A percentile compares a stretch with the other conserved stretches of the same genome.
These are phyloP conservation scores for Zapornia atra DNA, from an alignment of 2,113 vertebrate genomes.

Conservation along the genomic window DNA sequence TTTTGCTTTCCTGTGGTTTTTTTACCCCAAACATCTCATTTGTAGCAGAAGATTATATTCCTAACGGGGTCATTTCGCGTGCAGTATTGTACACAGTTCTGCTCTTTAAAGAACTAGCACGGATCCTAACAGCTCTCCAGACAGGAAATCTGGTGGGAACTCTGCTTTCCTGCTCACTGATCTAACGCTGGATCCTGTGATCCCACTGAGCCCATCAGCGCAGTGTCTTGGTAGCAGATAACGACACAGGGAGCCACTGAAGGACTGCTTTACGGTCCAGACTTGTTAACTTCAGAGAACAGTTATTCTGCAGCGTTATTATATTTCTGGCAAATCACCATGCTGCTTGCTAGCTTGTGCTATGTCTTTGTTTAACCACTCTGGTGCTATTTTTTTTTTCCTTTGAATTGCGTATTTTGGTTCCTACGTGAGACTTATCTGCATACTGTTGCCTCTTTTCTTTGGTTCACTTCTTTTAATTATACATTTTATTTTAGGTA, in stretches of 20 bases:
- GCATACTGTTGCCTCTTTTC: neutral
- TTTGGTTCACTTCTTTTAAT: constrained; percentile 61
- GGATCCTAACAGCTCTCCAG: constrained; percentile 59
- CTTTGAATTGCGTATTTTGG: neutral
- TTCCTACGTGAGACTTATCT: neutral
- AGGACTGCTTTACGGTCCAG: neutral
- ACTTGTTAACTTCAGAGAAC: constrained; percentile 19
- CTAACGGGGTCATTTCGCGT: constrained; percentile 35
- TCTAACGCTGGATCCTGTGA: neutral
- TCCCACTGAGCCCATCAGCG: constrained; percentile 57
- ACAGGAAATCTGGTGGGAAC: constrained; percentile 52
- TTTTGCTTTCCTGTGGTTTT: neutral
- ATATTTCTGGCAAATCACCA: neutral
- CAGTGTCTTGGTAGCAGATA: neutral
- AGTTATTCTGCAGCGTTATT: constrained; percentile 1
- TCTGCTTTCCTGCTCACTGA: constrained; percentile 54
- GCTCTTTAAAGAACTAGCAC: constrained; percentile 61
- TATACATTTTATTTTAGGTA: constrained; percentile 67
- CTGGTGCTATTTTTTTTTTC: neutral
- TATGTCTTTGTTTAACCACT: neutral
- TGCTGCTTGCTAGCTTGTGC: neutral
- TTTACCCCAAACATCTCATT: constrained; percentile 35
- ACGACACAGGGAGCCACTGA: constrained; percentile 28
- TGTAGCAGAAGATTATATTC: constrained; percentile 59
- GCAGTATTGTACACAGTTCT: constrained; percentile 43